Evolutionary conservation across 2,113 vertebrate genomes (phyloP), one percentile per base, ranked within the genome.

Genomic region (Phalacrocorax aristotelis): DNA sequence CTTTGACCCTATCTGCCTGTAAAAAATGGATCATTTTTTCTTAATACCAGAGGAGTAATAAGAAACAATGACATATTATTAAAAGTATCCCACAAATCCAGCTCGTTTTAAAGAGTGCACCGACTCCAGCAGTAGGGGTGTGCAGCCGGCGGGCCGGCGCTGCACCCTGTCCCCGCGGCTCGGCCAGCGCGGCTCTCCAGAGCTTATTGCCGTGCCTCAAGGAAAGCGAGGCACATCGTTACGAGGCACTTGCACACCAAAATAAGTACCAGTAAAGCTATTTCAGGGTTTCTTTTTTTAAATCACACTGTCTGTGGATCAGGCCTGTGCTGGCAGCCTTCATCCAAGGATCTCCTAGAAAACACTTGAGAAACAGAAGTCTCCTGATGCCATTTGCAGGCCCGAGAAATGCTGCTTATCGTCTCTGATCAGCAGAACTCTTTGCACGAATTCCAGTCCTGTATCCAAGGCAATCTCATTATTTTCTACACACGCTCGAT

Each of bases 401-500:
- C 65, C 58, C 64, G 38, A n/a, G 74, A 62, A 93, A 75, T 10
- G 57, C 60, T 3, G 40, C 89, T 84, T 87, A 71, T 84, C 65
- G 25, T 6, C 85, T 75, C 65, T 2, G 10, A 97, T 95, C 87
- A 82, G 86, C 92, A 89, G 69, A 93, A 87, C 38, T 52, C 95
- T 75, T 95, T 57, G 69, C 87, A 38, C 58, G 70, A 77, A 93
- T 95, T 95, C 95, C 27, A 0, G 21, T 17, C 93, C 57, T 9
- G 81, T 97, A 95, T 94, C 91, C 94, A 93, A 93, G 94, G 96
- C 87, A 90, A 87, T 97, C 91, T 92, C 87, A 89, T 96, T 95
- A 92, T 93, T 96, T 95, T 81, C 89, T 83, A 1, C 66, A 65
- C 78, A 74, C 1, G 2, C 91, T 95, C 40, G 2, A 85, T 91